These are phyloP conservation scores for Tenualosa thibaudeaui DNA, from an alignment of 2,797 vertebrate species.

Conservation along the genomic window DNA sequence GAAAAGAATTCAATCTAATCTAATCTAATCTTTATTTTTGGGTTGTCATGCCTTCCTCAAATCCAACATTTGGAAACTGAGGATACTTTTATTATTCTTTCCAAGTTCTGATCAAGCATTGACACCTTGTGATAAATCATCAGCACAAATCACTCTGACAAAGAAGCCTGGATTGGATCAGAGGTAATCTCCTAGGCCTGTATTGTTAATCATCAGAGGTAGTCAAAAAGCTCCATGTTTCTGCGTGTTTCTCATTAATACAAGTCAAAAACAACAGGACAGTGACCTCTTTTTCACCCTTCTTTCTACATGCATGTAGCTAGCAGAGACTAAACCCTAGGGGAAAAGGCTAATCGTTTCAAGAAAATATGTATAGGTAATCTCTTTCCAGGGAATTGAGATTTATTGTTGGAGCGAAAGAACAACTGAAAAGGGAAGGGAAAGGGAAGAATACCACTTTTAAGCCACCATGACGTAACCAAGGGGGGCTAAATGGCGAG, in stretches of 20 bases:
- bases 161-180: background rate
- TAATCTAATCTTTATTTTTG: no score
- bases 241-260: background rate
- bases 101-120: background rate
- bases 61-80: no score
- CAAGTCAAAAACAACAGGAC: background rate
- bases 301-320: background rate
- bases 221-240: background rate
- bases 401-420: background rate
- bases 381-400: background rate
- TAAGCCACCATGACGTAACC: background rate
- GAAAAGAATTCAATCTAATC: no score
- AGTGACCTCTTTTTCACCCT: background rate
- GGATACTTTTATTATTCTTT: background rate
- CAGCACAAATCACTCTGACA: background rate
- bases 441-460: background rate
- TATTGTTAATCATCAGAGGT: background rate
- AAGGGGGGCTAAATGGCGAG: background rate
- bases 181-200: background rate
- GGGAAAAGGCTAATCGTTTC: background rate
- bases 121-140: background rate
- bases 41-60: no score
- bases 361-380: background rate
- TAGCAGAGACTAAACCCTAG: background rate
- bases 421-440: no score